phyloP scores from a whole-genome alignment of 2,888 invertebrate species.

The Papilio protenor region DNA sequence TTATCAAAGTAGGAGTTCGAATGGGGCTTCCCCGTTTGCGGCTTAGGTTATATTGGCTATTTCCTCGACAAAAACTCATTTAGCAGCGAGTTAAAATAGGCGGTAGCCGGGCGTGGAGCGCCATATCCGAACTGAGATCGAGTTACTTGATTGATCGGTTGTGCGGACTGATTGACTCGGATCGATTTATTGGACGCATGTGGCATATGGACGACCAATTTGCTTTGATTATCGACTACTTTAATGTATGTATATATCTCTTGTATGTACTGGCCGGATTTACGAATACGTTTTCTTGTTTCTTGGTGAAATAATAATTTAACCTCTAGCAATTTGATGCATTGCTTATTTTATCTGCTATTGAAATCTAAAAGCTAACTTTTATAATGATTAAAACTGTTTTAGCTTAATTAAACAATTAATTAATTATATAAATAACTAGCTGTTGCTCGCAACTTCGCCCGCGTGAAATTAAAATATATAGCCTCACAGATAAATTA shows the following conservation, averaged over 20 bases:
- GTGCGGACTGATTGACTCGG: slow-evolving; percentile 55
- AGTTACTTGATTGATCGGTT: slow-evolving; percentile 65
- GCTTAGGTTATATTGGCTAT: slow-evolving; percentile 50
- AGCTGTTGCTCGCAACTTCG: no score
- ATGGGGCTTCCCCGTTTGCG: slow-evolving; percentile 23
- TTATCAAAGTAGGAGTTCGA: slow-evolving; percentile 4
- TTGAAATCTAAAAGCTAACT: no score
- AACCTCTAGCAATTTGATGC: background rate
- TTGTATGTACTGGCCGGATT: background rate
- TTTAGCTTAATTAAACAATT: no score
- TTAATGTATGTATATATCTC: background rate
- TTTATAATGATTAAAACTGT: no score
- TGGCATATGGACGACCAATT: slow-evolving; percentile 43
- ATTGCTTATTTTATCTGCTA: background rate
- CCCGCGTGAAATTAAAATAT: no score
- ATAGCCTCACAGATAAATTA: no score
- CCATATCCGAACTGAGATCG: slow-evolving; percentile 71
- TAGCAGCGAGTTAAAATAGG: slow-evolving; percentile 73
- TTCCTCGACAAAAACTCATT: slow-evolving; percentile 67
- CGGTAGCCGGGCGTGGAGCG: slow-evolving; percentile 63
- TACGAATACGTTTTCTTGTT: background rate
- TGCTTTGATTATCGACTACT: slow-evolving; percentile 35
- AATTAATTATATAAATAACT: no score
- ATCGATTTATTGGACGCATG: slow-evolving; percentile 46
- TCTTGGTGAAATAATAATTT: background rate